These are phyloP conservation scores for Chaunax sp. DNA, from an alignment of 2,797 vertebrate species.

Conservation along the genomic window DNA sequence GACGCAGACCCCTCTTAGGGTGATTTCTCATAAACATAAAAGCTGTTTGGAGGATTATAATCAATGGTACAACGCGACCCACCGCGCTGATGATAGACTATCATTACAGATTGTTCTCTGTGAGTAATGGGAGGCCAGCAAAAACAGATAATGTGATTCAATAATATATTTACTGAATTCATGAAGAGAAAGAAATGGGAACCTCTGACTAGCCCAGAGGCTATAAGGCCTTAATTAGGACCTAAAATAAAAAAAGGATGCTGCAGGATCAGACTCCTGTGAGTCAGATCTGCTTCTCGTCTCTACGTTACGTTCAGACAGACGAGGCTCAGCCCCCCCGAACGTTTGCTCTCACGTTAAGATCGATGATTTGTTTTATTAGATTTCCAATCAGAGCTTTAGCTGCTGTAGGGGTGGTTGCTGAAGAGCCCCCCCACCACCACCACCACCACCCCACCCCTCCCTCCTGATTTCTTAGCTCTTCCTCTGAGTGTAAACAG, in stretches of 20 bases:
- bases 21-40: constrained; percentile 85
- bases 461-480: constrained; percentile 48
- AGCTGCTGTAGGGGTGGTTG: constrained; percentile 58
- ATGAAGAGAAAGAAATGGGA: constrained; percentile 57
- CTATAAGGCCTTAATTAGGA: constrained; percentile 73
- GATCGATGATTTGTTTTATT: constrained; percentile 77
- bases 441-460: constrained; percentile 5
- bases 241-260: constrained; percentile 32
- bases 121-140: constrained; percentile 81
- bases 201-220: constrained; percentile 60
- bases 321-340: constrained; percentile 37
- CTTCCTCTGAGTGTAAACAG: constrained; percentile 82
- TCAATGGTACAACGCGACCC: constrained; percentile 82
- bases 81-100: constrained; percentile 81
- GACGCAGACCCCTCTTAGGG: constrained; percentile 75
- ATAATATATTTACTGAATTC: constrained; percentile 81
- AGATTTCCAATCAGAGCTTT: constrained; percentile 72
- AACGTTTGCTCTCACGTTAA: constrained; percentile 61
- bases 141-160: constrained; percentile 84
- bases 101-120: constrained; percentile 82
- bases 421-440: constrained; percentile 7
- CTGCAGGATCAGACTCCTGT: constrained; percentile 19
- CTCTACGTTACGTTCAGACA: constrained; percentile 12
- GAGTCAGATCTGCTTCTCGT: constrained; percentile 36
- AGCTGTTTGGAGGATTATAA: constrained; percentile 82